Evolutionary conservation across 2,797 vertebrate genomes (phyloP), one percentile per base, ranked within the genome.

Genomic region (Botia kubotai): DNA sequence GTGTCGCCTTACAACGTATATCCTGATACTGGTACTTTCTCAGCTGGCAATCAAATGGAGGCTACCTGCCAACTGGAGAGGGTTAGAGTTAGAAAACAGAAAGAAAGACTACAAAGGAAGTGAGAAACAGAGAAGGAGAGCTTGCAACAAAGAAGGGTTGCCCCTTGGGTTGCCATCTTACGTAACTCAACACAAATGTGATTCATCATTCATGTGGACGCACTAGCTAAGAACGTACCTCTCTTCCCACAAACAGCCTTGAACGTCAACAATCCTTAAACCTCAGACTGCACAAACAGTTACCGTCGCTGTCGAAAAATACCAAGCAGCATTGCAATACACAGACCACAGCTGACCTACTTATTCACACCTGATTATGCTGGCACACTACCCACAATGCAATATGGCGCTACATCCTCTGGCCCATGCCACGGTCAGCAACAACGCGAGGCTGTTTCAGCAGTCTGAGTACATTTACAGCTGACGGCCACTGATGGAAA

Each of bases 121-220:
- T 43, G 55, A 19, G 12, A 67, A 13, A 67, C 63, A 39, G 19
- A 53, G 14, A 8, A 43, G 39, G 8, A 1, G 8, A 43, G 39
- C 39, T 43, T 10, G 39, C 6, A 43, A 65, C 62, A 65, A 65
- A 65, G 63, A 66, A n/a, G 63, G 57, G 50, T 67, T 43, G n/a
- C 39, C 66, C 66, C 65, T 46, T 48, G 43, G 52, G 46, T 52
- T 80, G 83, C 77, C 55, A 81, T 81, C 62, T 84, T 68, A 68
- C 70, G 82, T 86, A 87, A 86, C 82, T 69, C 36, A 75, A 83
- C 55, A 75, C 77, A 76, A 66, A 63, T 77, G 55, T 78, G 80
- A 87, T 84, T 85, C 82, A 85, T 82, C 74, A 65, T 82, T 83
- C 75, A 82, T 83, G 58, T 70, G 78, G 60, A 76, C 71, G 83